Evolutionary conservation across 2,888 invertebrate genomes (phyloP).

Genomic region (Glaucopsyche alexis): DNA sequence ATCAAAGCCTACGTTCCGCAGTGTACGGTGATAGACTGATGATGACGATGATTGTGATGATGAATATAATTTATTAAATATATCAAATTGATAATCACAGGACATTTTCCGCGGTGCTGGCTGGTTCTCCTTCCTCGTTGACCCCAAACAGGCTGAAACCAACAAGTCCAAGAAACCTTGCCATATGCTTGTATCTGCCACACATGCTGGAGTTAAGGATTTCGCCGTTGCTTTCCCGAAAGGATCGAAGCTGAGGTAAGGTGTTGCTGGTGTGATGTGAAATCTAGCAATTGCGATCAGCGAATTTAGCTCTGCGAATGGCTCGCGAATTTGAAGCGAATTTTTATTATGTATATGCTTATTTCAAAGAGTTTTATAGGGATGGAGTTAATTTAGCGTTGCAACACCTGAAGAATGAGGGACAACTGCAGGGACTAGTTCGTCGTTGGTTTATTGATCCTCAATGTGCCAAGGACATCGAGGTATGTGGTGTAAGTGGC

Average conservation of each 20-base stretch:
- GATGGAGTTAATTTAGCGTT: slow-evolving; percentile 96
- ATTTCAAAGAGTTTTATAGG: slow-evolving; percentile 76
- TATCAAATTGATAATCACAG: neutral
- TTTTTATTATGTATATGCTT: neutral
- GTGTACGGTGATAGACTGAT: too few species aligned
- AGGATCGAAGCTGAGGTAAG: slow-evolving; percentile 92
- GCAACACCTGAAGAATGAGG: slow-evolving; percentile 92
- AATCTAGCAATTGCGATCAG: slow-evolving; percentile 35
- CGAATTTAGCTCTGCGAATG: slow-evolving; percentile 43
- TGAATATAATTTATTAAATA: neutral
- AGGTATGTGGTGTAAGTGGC: slow-evolving; percentile 34
- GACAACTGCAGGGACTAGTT: slow-evolving; percentile 93
- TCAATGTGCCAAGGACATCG: slow-evolving; percentile 49
- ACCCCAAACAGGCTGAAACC: slow-evolving; percentile 5
- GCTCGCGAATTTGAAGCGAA: neutral
- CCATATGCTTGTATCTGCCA: slow-evolving; percentile 96
- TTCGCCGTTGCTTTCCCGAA: slow-evolving; percentile 97
- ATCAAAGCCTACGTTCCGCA: neutral
- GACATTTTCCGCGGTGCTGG: neutral
- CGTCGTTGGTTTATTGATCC: slow-evolving; percentile 90
- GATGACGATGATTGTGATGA: too few species aligned
- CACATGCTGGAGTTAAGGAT: slow-evolving; percentile 82
- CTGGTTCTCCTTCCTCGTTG: slow-evolving; percentile 21
- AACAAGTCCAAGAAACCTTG: slow-evolving; percentile 84
- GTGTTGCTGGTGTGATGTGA: neutral